A percentile compares a stretch with the other conserved stretches of the same genome.
phyloP scores from a whole-genome alignment of 2,113 vertebrate genomes.

The Elanoides forficatus region DNA sequence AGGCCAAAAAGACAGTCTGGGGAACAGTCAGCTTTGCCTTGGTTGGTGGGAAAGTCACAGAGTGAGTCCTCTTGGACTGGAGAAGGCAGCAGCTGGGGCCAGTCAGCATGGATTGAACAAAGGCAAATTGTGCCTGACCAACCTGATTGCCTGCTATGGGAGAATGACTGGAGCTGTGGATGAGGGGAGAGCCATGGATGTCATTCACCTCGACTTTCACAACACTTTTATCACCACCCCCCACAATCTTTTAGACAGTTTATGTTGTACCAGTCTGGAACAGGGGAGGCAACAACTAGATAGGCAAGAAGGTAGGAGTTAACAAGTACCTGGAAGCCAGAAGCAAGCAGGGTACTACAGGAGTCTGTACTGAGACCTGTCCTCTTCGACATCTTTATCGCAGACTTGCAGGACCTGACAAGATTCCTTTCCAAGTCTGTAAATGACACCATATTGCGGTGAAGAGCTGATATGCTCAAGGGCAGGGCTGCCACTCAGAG shows the following conservation, averaged over 20 bases:
- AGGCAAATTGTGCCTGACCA: background rate
- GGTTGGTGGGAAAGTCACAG: background rate
- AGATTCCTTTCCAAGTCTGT: background rate
- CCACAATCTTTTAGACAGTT: background rate
- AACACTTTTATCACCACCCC: background rate
- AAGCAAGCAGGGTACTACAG: background rate
- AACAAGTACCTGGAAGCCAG: background rate
- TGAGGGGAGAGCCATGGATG: background rate
- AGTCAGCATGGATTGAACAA: background rate
- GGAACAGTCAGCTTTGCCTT: background rate
- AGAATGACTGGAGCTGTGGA: background rate
- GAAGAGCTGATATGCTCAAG: background rate
- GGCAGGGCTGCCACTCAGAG: background rate
- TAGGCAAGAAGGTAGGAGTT: background rate
- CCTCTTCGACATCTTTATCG: rapidly evolving
- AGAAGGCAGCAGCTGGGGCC: background rate
- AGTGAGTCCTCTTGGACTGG: background rate
- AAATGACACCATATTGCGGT: background rate
- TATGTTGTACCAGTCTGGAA: background rate
- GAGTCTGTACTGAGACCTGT: background rate
- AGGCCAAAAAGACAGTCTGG: no score
- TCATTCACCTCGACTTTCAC: background rate
- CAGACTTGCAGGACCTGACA: background rate
- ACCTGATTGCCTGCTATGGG: background rate
- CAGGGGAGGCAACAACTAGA: background rate